A percentile compares a stretch with the other conserved stretches of the same genome.
phyloP scores from a whole-genome alignment of 2,888 invertebrate genomes.

The Coremacera marginata region DNA sequence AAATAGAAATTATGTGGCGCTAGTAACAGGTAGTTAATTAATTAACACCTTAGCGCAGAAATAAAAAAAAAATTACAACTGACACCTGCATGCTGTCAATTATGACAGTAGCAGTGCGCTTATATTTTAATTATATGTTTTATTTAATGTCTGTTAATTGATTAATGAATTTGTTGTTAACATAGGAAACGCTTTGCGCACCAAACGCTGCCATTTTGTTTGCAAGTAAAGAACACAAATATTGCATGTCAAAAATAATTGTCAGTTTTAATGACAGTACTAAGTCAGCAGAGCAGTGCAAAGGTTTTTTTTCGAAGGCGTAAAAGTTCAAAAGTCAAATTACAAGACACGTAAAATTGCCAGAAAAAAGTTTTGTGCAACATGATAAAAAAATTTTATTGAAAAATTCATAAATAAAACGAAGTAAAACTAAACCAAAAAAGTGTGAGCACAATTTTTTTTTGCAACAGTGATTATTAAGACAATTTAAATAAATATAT shows the following conservation, averaged over 20 bases:
- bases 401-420: no score
- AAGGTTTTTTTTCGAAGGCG: constrained; percentile 28
- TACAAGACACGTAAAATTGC: constrained; percentile 17
- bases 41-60: constrained; percentile 2
- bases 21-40: not conserved
- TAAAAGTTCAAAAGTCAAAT: constrained; percentile 40
- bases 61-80: not conserved
- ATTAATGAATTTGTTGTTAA: not conserved
- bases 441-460: no score
- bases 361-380: no score
- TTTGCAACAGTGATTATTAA: no score
- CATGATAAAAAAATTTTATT: no score
- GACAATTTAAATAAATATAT: no score
- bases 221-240: not conserved
- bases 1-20: not conserved
- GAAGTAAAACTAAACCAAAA: no score
- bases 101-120: not conserved
- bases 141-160: constrained; percentile 3
- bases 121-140: not conserved
- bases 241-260: not conserved
- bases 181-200: not conserved
- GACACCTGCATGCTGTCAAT: constrained; percentile 15
- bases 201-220: not conserved
- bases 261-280: not conserved
- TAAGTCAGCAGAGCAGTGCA: no score